phyloP scores from a whole-genome alignment of 1,140 invertebrate species.

The Rhopalosiphum maidis region DNA sequence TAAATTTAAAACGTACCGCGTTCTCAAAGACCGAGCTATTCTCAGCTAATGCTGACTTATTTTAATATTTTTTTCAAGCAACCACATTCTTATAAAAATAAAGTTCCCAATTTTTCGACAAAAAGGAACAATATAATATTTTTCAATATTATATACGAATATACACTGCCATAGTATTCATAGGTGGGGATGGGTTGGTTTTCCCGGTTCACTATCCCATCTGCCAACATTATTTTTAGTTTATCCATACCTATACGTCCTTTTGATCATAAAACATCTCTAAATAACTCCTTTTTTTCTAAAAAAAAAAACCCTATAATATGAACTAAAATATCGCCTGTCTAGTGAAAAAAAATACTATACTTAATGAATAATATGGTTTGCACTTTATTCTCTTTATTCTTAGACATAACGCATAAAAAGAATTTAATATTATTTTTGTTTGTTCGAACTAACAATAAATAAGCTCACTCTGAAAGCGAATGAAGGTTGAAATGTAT shows the following conservation, averaged over 20 bases:
- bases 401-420: background rate
- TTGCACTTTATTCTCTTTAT: background rate
- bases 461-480: background rate
- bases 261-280: background rate
- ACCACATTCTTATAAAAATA: background rate
- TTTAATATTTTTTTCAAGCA: background rate
- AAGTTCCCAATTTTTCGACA: background rate
- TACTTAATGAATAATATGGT: constrained; percentile 16
- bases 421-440: constrained; percentile 6
- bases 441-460: constrained; percentile 9
- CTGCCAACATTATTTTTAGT: background rate
- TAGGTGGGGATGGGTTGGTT: background rate
- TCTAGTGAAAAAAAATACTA: background rate
- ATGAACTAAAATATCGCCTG: background rate
- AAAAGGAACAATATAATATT: background rate
- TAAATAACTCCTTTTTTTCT: background rate
- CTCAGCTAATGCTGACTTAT: background rate
- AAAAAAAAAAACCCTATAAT: background rate
- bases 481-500: background rate
- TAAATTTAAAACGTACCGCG: background rate
- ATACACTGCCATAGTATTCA: background rate
- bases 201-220: background rate
- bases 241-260: background rate
- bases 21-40: background rate
- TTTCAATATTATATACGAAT: background rate